phyloP scores from a whole-genome alignment of 2,888 invertebrate species.

The Embidobia sp. region DNA sequence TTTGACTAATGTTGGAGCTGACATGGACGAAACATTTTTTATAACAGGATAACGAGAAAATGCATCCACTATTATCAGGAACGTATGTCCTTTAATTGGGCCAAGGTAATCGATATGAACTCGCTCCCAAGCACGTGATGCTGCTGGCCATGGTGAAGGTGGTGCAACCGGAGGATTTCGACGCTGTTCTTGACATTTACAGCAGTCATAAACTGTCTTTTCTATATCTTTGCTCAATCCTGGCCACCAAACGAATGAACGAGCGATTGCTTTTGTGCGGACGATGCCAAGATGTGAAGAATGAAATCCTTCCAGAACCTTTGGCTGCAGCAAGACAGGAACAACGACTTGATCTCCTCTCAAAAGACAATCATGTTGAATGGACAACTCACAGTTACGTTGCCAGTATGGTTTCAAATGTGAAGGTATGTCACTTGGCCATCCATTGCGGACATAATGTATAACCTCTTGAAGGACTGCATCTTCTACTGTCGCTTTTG shows the following conservation, averaged over 20 bases:
- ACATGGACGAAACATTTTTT: constrained; percentile 11
- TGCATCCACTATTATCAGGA: constrained; percentile 18
- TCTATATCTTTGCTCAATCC: constrained; percentile 14
- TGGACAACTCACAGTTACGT: constrained; percentile 1
- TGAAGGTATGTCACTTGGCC: not conserved
- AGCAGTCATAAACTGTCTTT: not conserved
- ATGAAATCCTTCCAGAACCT: constrained; percentile 10
- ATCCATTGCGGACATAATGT: constrained; percentile 1
- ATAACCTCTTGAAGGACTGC: not conserved
- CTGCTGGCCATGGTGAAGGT: constrained; percentile 20
- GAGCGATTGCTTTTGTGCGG: constrained; percentile 8
- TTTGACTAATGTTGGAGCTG: not conserved
- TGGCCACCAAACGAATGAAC: constrained; percentile 23
- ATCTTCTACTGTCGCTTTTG: not conserved
- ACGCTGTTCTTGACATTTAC: constrained; percentile 7
- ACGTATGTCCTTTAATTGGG: constrained; percentile 14
- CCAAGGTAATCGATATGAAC: constrained; percentile 24
- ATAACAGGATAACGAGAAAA: constrained; percentile 19
- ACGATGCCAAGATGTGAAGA: constrained; percentile 19
- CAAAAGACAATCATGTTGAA: constrained; percentile 10
- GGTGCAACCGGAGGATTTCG: not conserved
- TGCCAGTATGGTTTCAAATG: too few species aligned
- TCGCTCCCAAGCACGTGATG: constrained; percentile 21
- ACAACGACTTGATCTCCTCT: constrained; percentile 28
- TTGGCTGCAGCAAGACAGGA: not conserved